Conservation (phyloP, 2,797 vertebrate species). For the Girardinus metallicus region DNA sequence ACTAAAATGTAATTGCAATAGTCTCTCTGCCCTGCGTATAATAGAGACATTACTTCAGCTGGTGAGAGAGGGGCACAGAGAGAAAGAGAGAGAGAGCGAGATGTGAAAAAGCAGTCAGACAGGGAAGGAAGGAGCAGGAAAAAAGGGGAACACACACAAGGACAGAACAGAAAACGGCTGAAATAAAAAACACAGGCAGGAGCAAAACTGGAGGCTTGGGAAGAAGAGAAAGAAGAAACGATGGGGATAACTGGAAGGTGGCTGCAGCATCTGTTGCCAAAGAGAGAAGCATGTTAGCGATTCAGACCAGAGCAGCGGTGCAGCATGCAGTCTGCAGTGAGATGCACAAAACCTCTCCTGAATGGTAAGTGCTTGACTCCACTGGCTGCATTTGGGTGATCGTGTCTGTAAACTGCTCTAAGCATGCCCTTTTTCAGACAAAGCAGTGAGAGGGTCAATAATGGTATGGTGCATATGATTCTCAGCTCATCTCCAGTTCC, state of each 20-base stretch:
- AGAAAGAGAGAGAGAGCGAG: constrained; percentile 4
- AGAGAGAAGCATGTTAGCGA: constrained; percentile 46
- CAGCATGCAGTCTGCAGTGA: constrained; percentile 52
- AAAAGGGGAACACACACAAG: constrained; percentile 35
- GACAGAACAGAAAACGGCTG: constrained; percentile 26
- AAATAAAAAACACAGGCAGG: constrained; percentile 13
- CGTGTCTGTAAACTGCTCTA: background rate
- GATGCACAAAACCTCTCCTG: constrained; percentile 42
- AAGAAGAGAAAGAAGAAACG: constrained; percentile 25
- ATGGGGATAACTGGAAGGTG: constrained; percentile 46
- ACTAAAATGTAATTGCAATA: constrained; percentile 15
- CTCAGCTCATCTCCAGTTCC: background rate
- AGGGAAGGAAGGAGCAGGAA: constrained; percentile 32
- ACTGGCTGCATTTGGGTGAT: constrained; percentile 9
- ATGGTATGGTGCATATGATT: constrained; percentile 10
- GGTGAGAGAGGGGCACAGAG: constrained; percentile 21
- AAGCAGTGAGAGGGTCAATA: constrained; percentile 23
- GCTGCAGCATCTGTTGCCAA: constrained; percentile 54
- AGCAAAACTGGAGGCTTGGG: constrained; percentile 23
- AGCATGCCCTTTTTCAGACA: background rate
- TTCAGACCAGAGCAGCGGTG: constrained; percentile 39
- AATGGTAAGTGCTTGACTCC: constrained; percentile 62
- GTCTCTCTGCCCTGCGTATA: constrained; percentile 37
- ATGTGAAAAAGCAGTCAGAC: constrained; percentile 17
- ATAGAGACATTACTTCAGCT: constrained; percentile 47